Evolutionary conservation across 2,797 vertebrate genomes (phyloP).

Genomic region (Thripadectes ignobilis): DNA sequence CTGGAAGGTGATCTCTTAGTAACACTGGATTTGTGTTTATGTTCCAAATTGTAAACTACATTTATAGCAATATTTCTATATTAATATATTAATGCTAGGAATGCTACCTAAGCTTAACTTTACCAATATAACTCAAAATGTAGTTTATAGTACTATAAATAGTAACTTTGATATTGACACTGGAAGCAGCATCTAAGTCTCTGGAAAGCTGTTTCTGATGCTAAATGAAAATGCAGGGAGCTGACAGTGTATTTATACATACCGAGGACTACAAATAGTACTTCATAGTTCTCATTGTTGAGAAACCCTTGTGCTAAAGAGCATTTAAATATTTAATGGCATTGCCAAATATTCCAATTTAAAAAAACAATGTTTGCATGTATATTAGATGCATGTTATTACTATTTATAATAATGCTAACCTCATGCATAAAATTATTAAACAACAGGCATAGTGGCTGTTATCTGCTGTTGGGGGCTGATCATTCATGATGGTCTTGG

Average conservation of each 20-base stretch:
- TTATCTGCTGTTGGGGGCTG: background rate
- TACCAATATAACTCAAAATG: slow-evolving; percentile 66
- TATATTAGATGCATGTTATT: background rate
- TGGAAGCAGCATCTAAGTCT: slow-evolving; percentile 58
- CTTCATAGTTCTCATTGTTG: background rate
- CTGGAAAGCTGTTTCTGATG: slow-evolving; percentile 49
- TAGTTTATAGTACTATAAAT: slow-evolving; percentile 74
- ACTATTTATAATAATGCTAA: slow-evolving; percentile 1
- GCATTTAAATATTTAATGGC: background rate
- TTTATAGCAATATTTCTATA: slow-evolving; percentile 68
- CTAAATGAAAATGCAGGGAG: slow-evolving; percentile 40
- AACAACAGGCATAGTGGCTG: background rate
- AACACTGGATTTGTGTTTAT: slow-evolving; percentile 68
- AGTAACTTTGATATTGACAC: slow-evolving; percentile 69
- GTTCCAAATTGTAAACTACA: slow-evolving; percentile 65
- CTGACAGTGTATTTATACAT: slow-evolving; percentile 48
- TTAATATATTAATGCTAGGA: slow-evolving; percentile 64
- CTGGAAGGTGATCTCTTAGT: slow-evolving; percentile 70
- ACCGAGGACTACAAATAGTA: background rate
- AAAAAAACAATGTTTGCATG: background rate
- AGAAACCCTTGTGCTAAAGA: background rate
- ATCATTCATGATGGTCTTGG: background rate
- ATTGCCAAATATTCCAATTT: background rate
- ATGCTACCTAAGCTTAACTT: slow-evolving; percentile 67
- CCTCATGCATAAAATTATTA: background rate